A percentile compares a stretch with the other conserved stretches of the same genome.
These are phyloP conservation scores for Hyposoter dolosus DNA, from an alignment of 2,888 invertebrate genomes.

Conservation along the genomic window DNA sequence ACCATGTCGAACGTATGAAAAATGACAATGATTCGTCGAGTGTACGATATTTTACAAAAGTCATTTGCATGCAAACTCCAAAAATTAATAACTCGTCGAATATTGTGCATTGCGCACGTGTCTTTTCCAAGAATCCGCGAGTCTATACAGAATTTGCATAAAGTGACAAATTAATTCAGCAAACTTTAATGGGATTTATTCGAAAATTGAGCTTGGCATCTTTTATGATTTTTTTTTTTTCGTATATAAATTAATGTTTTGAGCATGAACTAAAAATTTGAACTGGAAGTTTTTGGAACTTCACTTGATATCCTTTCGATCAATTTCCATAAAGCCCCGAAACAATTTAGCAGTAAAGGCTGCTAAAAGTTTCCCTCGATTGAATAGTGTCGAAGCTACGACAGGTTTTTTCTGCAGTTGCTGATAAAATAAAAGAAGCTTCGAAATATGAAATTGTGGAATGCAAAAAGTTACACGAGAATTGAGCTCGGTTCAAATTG, in stretches of 20 bases:
- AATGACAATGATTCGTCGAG: slow-evolving; percentile 14
- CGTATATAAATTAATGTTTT: not conserved
- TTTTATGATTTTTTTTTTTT: not conserved
- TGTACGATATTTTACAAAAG: slow-evolving; percentile 29
- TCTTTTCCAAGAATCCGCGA: slow-evolving; percentile 9
- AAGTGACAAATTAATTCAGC: not conserved
- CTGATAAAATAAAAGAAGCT: not conserved
- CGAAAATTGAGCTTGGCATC: not conserved
- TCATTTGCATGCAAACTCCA: slow-evolving; percentile 30
- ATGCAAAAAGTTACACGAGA: not conserved
- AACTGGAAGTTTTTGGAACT: not conserved
- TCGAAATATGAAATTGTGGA: not conserved
- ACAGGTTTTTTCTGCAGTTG: not conserved
- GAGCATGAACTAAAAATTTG: not conserved
- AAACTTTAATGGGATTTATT: not conserved
- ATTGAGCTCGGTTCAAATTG: slow-evolving; percentile 16
- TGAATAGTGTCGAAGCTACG: not conserved
- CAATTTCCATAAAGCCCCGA: not conserved
- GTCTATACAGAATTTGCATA: not conserved
- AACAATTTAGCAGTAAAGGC: not conserved
- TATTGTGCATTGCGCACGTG: not conserved
- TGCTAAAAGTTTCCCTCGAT: not conserved
- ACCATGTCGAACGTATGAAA: slow-evolving; percentile 31
- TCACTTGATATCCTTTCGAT: not conserved
- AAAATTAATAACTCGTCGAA: not conserved